These are phyloP conservation scores for Diachasma alloeum DNA, from an alignment of 1,140 invertebrate genomes.

Conservation along the genomic window DNA sequence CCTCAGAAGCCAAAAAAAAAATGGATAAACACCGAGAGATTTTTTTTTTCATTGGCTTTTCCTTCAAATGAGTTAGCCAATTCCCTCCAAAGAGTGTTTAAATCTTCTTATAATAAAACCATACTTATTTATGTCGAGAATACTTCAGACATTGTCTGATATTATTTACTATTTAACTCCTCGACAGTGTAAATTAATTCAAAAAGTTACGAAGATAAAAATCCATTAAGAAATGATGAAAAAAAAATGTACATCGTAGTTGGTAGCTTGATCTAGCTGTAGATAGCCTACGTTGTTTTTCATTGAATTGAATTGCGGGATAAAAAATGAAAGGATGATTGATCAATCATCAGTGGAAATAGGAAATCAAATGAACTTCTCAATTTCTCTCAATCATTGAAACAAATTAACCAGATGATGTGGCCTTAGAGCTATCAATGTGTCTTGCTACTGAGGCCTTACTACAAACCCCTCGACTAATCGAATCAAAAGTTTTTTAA, in stretches of 20 bases:
- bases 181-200: background rate
- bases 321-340: background rate
- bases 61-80: slow-evolving; percentile 28
- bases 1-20: slow-evolving; percentile 39
- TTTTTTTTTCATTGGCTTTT: slow-evolving; percentile 28
- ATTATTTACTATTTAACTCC: background rate
- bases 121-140: background rate
- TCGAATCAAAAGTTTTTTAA: background rate
- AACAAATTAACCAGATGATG: background rate
- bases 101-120: slow-evolving; percentile 31
- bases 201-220: background rate
- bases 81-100: slow-evolving; percentile 44
- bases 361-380: background rate
- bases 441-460: slow-evolving; percentile 24
- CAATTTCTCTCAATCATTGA: background rate
- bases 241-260: background rate
- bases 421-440: slow-evolving; percentile 14
- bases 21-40: background rate
- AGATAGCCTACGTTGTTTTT: background rate
- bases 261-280: background rate
- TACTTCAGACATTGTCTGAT: background rate
- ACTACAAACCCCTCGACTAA: background rate
- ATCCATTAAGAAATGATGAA: background rate
- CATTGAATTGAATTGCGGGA: background rate
- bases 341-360: background rate